Conservation (phyloP, 2,113 vertebrate genomes). For the Mesocricetus auratus region DNA sequence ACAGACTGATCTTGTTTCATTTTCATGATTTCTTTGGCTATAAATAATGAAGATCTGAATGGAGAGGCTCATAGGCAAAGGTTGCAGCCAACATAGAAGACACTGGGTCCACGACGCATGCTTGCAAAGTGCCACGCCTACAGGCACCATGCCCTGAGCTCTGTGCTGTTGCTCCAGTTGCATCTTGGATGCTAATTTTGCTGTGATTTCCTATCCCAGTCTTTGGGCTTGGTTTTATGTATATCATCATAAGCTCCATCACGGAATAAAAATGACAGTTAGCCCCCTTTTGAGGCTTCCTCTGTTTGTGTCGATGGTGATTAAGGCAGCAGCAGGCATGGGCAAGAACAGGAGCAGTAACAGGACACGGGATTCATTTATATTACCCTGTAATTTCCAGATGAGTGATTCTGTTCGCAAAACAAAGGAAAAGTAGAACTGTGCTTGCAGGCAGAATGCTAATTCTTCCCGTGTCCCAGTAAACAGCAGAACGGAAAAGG, state of each 20-base stretch:
- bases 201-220: neutral
- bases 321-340: neutral
- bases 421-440: conserved; percentile 42
- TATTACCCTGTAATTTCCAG: conserved; percentile 59
- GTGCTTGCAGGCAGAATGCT: conserved; percentile 22
- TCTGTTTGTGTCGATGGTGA: conserved; percentile 15
- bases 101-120: accelerated
- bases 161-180: accelerated
- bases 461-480: conserved; percentile 44
- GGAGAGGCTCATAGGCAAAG: neutral
- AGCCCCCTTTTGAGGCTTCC: neutral
- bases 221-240: neutral
- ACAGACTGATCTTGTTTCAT: neutral
- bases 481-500: neutral
- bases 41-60: neutral
- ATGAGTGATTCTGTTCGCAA: conserved; percentile 59
- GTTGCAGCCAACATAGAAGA: neutral
- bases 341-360: neutral
- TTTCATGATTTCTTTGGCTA: neutral
- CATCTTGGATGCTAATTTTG: neutral
- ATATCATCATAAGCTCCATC: neutral
- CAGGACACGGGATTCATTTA: neutral
- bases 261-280: neutral
- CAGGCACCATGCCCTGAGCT: neutral
- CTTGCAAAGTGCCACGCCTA: accelerated